phyloP scores from a whole-genome alignment of 2,113 vertebrate genomes.

The Apteryx owenii region DNA sequence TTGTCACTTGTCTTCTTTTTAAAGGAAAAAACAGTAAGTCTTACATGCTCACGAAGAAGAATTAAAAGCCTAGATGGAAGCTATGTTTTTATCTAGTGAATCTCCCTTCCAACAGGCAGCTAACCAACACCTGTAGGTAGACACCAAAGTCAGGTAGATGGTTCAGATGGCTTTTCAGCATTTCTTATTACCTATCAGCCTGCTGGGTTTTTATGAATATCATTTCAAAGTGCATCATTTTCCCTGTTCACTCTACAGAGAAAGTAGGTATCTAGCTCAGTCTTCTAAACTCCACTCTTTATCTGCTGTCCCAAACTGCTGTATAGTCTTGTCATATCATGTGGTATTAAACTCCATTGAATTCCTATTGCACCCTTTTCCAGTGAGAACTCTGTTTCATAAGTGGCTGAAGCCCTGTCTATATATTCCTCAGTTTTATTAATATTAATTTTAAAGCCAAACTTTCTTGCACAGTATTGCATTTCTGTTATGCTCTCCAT shows the following conservation, averaged over 20 bases:
- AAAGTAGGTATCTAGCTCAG: accelerated
- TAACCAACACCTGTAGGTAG: background rate
- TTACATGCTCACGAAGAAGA: background rate
- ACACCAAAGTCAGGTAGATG: background rate
- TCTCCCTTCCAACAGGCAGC: background rate
- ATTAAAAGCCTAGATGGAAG: accelerated
- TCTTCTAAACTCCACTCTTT: background rate
- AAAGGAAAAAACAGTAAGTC: background rate
- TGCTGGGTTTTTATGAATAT: accelerated
- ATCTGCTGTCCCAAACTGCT: background rate
- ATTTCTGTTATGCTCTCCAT: background rate
- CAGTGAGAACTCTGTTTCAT: background rate
- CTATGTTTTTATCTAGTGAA: background rate
- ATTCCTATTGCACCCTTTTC: background rate
- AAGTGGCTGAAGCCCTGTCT: background rate
- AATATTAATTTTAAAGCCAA: background rate
- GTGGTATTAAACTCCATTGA: background rate
- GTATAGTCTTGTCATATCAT: background rate
- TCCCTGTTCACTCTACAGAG: background rate
- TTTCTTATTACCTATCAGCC: background rate
- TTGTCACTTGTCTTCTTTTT: background rate
- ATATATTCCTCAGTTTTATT: background rate
- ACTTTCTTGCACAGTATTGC: background rate
- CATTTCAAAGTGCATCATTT: background rate
- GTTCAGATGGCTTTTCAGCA: background rate